Evolutionary conservation across 2,888 invertebrate genomes (phyloP), one percentile per base, ranked within the genome.

Genomic region (Ornithoptera priamus): DNA sequence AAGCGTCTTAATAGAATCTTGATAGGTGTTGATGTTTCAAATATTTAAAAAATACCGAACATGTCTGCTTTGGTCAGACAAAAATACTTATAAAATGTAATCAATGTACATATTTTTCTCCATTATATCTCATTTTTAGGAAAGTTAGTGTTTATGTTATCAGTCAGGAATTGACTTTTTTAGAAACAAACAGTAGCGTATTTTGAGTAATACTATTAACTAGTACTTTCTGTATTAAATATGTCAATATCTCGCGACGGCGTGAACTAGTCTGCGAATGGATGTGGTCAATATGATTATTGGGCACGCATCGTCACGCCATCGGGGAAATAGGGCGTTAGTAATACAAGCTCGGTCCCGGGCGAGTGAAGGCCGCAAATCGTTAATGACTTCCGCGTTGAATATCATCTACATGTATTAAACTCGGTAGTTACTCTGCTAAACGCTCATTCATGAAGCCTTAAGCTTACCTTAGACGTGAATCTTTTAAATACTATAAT

Each of bases 311-410:
- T 42, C 72, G 81, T 87, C 81, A 86, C 84, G 81, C 86, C 87
- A 88, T 84, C 81, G 81, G 86, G 86, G 84, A 89, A 87, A 85
- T 84, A 87, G 88, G 87, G 81, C 87, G 82, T 71, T 78, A 76
- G 81, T 79, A 77, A 78, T 77, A 78, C 79, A 75, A 78, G 75
- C 77, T 77, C 80, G 77, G 82, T 81, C 84, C 84, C 84, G 82
- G 77, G 78, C 77, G 80, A 76, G 73, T 80, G 86, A 89, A 90
- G 90, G 89, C 84, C 88, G 80, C 82, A 73, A 73, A 77, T 80
- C 80, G 78, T 78, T 84, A 85, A 87, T 86, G 81, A 86, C 83
- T 87, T 88, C 88, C 88, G 88, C 76, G 78, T 87, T 76, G 84
- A 84, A 85, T 86, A 61, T 61, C 71, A 73, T 79, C 75, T 76